Evolutionary conservation across 2,113 vertebrate genomes (phyloP), one percentile per base, ranked within the genome.

Genomic region (Urocitellus parryii): DNA sequence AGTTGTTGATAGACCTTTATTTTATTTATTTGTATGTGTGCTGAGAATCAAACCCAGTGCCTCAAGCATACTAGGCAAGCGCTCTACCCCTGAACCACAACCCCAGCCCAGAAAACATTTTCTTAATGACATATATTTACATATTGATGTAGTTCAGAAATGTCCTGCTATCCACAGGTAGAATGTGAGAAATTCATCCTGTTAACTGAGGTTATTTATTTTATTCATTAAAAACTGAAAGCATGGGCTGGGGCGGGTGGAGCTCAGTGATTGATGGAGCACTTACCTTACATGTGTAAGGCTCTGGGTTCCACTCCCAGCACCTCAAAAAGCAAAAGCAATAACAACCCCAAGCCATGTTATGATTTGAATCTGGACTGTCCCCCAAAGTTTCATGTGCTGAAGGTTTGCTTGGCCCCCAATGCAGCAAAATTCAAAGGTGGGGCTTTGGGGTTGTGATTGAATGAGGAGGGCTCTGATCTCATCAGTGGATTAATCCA

Each of bases 161-260:
- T 70, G 48, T 76, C 24, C 42, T 78, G n/a, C 32, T 74, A 89
- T 84, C 34, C 32, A 51, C 14, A 91, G 61, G 90, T 34, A 85
- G 48, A 39, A 95, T 51, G 42, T 90, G 24, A 93, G 42, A 32
- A 83, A 78, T 82, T 63, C 16, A 56, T 82, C 80, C 70, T 86
- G 61, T 76, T 68, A 89, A 56, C 4, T 53, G 51, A 61, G 6
- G 37, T 74, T 74, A 34, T 45, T 72, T 82, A 94, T 80, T 80
- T 39, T 74, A 16, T 78, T 86, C 22, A 90, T 80, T 92, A 45
- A 86, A 90, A 74, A 65, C 29, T 22, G 8, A 79, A 81, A 45
- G 73, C 45, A 42, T 48, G 42, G 61, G 42, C 82, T 83, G 29
- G 42, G 42, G 17, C 1, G 8, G 45, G 34, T 18, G 42, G 20